These are phyloP conservation scores for Chorisops tibialis DNA, from an alignment of 2,888 invertebrate species.

Conservation along the genomic window DNA sequence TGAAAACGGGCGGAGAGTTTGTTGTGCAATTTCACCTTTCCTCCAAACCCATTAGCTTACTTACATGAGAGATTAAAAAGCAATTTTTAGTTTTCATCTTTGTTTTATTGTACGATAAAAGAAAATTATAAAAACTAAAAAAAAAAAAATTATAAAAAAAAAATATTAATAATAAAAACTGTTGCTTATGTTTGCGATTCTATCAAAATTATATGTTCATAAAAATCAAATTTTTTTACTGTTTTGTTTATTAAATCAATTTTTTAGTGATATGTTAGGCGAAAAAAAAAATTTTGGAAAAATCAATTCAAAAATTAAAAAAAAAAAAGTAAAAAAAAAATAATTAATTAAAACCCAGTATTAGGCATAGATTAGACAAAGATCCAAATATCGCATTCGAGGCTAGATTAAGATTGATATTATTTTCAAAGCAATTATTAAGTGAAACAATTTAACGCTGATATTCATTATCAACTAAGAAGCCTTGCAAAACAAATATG, in stretches of 20 bases:
- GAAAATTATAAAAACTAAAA: conserved; percentile 9
- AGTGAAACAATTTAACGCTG: conserved; percentile 8
- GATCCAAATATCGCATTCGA: conserved; percentile 20
- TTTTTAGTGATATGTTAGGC: conserved; percentile 1
- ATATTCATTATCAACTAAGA: conserved; percentile 1
- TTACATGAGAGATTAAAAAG: background rate
- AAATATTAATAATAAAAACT: no score
- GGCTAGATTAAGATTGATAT: conserved; percentile 22
- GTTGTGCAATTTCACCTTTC: background rate
- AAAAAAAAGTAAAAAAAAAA: no score
- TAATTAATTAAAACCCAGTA: conserved; percentile 8
- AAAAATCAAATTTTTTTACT: conserved; percentile 3
- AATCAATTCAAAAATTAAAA: no score
- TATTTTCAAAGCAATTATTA: conserved; percentile 11
- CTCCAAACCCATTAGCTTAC: conserved; percentile 9
- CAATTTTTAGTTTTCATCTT: conserved; percentile 2
- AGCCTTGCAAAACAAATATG: conserved; percentile 24
- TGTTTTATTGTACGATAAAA: conserved; percentile 12
- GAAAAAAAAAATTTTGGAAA: no score
- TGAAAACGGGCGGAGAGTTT: no score
- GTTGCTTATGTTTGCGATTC: conserved; percentile 17
- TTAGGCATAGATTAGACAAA: conserved; percentile 23
- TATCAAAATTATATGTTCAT: background rate
- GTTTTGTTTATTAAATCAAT: background rate
- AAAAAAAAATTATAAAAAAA: no score